Evolutionary conservation across 2,888 invertebrate genomes (phyloP), one percentile per base, ranked within the genome.

Genomic region (Drosophila bunnanda): DNA sequence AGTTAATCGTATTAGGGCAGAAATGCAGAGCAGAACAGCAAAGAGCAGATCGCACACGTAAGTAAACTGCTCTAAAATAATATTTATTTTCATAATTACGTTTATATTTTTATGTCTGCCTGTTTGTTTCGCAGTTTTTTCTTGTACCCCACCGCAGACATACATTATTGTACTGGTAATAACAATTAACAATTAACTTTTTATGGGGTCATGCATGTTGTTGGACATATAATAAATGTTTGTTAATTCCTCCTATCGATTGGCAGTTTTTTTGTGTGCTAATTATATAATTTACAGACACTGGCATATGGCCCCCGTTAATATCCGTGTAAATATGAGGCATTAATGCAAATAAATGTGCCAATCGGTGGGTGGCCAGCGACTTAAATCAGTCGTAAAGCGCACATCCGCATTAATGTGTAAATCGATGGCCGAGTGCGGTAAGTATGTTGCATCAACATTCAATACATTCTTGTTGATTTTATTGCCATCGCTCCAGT

Each of bases 1-100:
- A 85, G 78, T 75, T 85, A 71, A 78, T 70, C 69, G 56, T 59
- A 85, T 89, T 82, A 85, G 68, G 68, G 53, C 57, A 34, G 50
- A 41, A 64, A 48, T 39, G 30, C 46, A 10, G 46, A 36, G n/a
- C n/a, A n/a, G n/a, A n/a, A n/a, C n/a, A n/a, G n/a, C n/a, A n/a
- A n/a, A n/a, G n/a, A 61, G 61, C 53, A 62, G 62, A 76, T 62
- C 76, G 71, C 58, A 80, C 77, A 46, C 46, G 73, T 54, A 71
- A 64, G 61, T 68, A 73, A 46, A 28, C 38, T 69, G 68, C 64
- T 75, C 69, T 72, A 56, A 81, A 84, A 73, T 50, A 28, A 59
- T 55, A 55, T 38, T 66, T 66, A 46, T 58, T 36, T 59, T 72
- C 53, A 32, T 32, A 17, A 30, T 50, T 32, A 32, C 32, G 30